Conservation (phyloP, 53 echinoderm and acorn worm genomes). For the Henricia sp. region DNA sequence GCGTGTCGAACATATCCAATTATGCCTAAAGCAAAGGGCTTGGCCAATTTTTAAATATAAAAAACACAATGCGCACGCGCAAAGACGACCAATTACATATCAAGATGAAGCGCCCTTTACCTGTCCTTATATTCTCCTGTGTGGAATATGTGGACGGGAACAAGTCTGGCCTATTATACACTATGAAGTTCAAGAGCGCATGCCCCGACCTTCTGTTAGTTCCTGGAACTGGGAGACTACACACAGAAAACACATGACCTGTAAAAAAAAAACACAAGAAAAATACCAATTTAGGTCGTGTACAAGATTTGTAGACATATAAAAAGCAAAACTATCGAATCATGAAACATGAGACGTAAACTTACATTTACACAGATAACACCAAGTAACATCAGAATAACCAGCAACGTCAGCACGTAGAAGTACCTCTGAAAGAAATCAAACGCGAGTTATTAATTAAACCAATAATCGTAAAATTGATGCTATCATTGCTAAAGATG, state of each 20-base stretch:
- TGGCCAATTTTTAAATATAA: too few species aligned
- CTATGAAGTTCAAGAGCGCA: not conserved
- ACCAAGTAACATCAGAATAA: slow-evolving; percentile 10
- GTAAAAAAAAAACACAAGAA: not conserved
- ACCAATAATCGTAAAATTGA: too few species aligned
- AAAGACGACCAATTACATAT: too few species aligned
- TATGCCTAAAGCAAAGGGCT: too few species aligned
- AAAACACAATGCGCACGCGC: too few species aligned
- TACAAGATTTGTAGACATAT: not conserved
- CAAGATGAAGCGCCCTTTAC: too few species aligned
- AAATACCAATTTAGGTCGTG: not conserved
- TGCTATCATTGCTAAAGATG: too few species aligned
- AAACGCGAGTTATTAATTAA: not conserved
- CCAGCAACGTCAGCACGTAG: not conserved
- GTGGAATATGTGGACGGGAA: too few species aligned
- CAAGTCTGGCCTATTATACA: too few species aligned
- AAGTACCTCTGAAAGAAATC: slow-evolving; percentile 11
- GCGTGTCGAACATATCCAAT: too few species aligned
- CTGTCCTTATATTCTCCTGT: too few species aligned
- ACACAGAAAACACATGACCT: slow-evolving; percentile 42
- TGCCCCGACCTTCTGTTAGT: slow-evolving; percentile 42
- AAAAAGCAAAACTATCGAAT: not conserved
- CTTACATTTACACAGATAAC: slow-evolving; percentile 21
- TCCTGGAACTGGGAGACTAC: slow-evolving; percentile 67
- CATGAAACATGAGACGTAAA: not conserved